Evolutionary conservation across 2,888 invertebrate species (phyloP), one percentile per base, ranked within the genome.

Genomic region (Petrolisthes manimaculis): DNA sequence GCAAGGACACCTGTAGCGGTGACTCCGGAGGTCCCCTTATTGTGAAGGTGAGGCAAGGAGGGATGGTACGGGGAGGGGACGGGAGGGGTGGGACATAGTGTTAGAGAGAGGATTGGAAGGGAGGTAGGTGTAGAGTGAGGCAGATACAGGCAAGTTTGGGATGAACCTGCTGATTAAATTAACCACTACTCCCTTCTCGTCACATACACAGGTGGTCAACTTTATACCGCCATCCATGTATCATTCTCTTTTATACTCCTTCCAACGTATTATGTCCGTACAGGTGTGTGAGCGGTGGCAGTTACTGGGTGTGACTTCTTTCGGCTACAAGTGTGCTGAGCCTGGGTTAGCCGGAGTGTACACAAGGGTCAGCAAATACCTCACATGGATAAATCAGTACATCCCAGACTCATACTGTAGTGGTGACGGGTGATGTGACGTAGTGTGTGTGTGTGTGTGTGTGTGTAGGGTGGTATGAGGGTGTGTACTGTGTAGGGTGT

Each of bases 11-110:
- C 67, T 89, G 89, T 74, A 83, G 21, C 24, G 89, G 89, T 5
- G 89, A 89, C 78, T 89, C 89, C 5, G 89, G 89, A 51, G 89
- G 89, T 18, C 89, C 89, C 8, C 79, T 89, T 21, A 24, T 79
- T 14, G n/a, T 86, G 4, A 55, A 83, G 86, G 89, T 89, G 69
- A 77, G 69, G 79, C 8, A 51, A 67, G 67, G 37, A 56, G 55
- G 21, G 55, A 3, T 1, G 18, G 78, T 71, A 74, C 14, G 78
- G 8, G 74, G 14, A 74, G 74, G 74, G 74, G 24, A 21, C 1
- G 74, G 24, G 74, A 21, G 21, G 6, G 21, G 24, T 54, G 12
- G n/a, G 9, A 12, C 21, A 61, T 53, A 24, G 21, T 9, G 61
- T 55, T n/a, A 14, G 21, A 56, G 80, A 80, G 80, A 55, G 56